A percentile compares a stretch with the other conserved stretches of the same genome.
Conservation (phyloP, 2,113 vertebrate genomes). For the Zapornia atra region DNA sequence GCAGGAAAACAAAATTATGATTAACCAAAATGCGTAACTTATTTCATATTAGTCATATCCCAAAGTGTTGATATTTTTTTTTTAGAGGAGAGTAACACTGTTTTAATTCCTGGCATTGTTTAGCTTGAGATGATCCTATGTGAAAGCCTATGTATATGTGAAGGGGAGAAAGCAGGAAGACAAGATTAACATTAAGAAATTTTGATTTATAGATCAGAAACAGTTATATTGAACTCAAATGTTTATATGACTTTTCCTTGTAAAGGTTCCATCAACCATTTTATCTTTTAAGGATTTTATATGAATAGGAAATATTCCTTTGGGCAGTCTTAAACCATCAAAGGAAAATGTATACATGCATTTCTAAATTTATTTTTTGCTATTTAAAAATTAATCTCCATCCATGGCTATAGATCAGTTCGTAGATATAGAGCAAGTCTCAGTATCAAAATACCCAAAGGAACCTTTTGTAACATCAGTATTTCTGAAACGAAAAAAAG, state of each 20-base stretch:
- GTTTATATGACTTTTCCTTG: neutral
- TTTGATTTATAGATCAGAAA: neutral
- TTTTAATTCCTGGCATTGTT: neutral
- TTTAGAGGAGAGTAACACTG: neutral
- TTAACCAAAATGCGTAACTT: neutral
- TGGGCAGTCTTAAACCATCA: neutral
- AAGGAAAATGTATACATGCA: neutral
- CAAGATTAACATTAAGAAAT: neutral
- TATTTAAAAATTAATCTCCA: neutral
- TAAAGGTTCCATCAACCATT: neutral
- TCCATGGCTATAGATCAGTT: neutral
- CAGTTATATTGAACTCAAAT: neutral
- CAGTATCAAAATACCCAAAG: neutral
- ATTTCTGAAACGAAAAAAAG: neutral
- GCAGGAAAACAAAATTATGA: neutral
- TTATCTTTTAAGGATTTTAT: neutral
- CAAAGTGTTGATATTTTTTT: neutral
- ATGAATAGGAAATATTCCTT: neutral
- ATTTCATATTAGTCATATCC: neutral
- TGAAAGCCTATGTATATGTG: neutral
- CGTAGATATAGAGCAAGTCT: neutral
- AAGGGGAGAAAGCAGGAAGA: neutral
- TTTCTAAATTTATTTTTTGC: neutral
- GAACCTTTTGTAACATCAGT: neutral
- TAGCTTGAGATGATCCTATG: neutral